phyloP scores from a whole-genome alignment of 2,797 vertebrate species.

The Danio aesculapii region DNA sequence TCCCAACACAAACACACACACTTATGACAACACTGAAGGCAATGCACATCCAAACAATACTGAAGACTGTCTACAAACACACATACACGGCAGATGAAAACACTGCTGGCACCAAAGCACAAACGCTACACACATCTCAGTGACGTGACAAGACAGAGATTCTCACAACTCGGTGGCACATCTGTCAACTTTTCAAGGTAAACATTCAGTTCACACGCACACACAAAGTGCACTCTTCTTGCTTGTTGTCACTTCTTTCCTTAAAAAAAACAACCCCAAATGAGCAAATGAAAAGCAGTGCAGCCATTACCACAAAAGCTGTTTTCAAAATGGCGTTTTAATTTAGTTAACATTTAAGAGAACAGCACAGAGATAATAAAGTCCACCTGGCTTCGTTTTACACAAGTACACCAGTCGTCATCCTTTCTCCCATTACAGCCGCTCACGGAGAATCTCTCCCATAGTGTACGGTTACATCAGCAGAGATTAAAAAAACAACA shows the following conservation, averaged over 20 bases:
- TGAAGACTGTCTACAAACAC: conserved; percentile 23
- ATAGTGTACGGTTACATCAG: conserved; percentile 46
- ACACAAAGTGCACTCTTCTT: neutral
- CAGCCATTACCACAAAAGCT: conserved; percentile 22
- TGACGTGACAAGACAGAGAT: conserved; percentile 38
- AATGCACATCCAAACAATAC: conserved; percentile 40
- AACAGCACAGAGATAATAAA: conserved; percentile 82
- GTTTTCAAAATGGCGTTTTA: conserved; percentile 80
- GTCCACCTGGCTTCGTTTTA: conserved; percentile 74
- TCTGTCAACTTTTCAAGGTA: conserved; percentile 45
- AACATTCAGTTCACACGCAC: conserved; percentile 32
- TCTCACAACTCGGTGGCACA: conserved; percentile 43
- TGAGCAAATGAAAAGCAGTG: conserved; percentile 29
- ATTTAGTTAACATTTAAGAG: conserved; percentile 84
- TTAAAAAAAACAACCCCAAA: neutral
- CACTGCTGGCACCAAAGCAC: conserved; percentile 24
- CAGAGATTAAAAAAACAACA: conserved; percentile 41
- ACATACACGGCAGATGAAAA: conserved; percentile 26
- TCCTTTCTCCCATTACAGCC: conserved; percentile 65
- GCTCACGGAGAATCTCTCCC: conserved; percentile 44
- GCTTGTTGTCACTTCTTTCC: conserved; percentile 7
- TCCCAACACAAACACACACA: conserved; percentile 31
- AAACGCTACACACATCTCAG: conserved; percentile 38
- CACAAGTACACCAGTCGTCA: conserved; percentile 76
- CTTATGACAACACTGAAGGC: conserved; percentile 43